Percentiles rank a stretch among this genome's conserved stretches.
Conservation (phyloP, 2,888 invertebrate species). For the Tenthredo livida region DNA sequence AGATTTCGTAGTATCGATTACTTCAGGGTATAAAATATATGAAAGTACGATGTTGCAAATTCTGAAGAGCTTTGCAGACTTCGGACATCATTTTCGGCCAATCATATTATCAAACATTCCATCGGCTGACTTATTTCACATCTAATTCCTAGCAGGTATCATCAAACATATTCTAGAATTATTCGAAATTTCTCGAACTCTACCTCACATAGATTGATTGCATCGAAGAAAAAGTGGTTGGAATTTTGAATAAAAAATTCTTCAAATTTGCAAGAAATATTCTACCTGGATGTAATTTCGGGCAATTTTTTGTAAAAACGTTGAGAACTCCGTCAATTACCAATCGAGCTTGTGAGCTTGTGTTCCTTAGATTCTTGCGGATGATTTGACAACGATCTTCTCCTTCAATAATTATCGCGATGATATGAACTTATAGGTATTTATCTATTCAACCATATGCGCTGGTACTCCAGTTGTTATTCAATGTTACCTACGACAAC, state of each 20-base stretch:
- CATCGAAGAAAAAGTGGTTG: neutral
- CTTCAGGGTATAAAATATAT: neutral
- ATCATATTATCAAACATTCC: no score
- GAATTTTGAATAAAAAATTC: neutral
- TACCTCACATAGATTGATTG: no score
- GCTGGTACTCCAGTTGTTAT: neutral
- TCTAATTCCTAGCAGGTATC: no score
- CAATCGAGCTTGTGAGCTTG: neutral
- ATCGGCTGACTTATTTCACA: no score
- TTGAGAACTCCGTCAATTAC: no score
- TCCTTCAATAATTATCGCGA: neutral
- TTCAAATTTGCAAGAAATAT: neutral
- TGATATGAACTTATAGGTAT: neutral
- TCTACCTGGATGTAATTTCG: no score
- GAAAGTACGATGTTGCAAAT: neutral
- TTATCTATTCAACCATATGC: neutral
- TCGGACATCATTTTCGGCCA: no score
- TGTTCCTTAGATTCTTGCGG: neutral
- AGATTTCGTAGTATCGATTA: neutral
- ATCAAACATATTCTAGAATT: no score
- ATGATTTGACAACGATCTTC: neutral
- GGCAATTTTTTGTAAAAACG: no score
- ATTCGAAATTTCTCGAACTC: no score
- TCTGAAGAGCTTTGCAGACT: neutral
- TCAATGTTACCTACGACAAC: neutral